phyloP scores from a whole-genome alignment of 2,113 vertebrate genomes.

The Bungarus multicinctus region DNA sequence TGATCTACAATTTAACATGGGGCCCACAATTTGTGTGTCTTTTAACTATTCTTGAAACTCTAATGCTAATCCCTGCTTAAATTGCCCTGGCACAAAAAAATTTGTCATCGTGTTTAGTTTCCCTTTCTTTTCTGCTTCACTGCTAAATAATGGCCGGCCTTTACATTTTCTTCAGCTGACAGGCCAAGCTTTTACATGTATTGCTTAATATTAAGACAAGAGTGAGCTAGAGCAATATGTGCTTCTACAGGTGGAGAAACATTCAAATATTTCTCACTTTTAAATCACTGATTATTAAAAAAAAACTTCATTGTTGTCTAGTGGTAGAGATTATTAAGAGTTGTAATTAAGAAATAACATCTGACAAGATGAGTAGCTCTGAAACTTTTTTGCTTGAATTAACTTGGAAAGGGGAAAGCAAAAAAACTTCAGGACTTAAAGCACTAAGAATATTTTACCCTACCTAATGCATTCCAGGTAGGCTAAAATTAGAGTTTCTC shows the following conservation, averaged over 20 bases:
- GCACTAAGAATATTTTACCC: too few relatives aligned
- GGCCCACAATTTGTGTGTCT: too few relatives aligned
- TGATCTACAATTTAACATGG: too few relatives aligned
- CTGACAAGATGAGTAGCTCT: conserved; percentile 3
- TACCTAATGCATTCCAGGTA: not conserved
- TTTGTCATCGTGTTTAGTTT: too few relatives aligned
- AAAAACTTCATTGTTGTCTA: conserved; percentile 2
- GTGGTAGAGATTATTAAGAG: conserved; percentile 6
- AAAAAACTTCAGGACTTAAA: too few relatives aligned
- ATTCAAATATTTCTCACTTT: not conserved
- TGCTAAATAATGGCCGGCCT: not conserved
- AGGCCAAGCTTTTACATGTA: not conserved
- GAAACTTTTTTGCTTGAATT: not conserved
- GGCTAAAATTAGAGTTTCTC: too few relatives aligned
- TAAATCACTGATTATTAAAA: conserved; percentile 16
- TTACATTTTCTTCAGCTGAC: not conserved
- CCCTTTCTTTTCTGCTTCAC: too few relatives aligned
- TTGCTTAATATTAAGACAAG: too few relatives aligned
- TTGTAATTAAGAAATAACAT: not conserved
- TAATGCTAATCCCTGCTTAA: too few relatives aligned
- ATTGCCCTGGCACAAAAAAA: too few relatives aligned
- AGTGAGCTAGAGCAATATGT: not conserved
- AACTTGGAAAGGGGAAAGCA: too few relatives aligned
- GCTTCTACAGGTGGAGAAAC: not conserved
- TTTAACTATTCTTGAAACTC: too few relatives aligned